phyloP scores from a whole-genome alignment of 2,797 vertebrate species.

The Craterocephalus amniculus region DNA sequence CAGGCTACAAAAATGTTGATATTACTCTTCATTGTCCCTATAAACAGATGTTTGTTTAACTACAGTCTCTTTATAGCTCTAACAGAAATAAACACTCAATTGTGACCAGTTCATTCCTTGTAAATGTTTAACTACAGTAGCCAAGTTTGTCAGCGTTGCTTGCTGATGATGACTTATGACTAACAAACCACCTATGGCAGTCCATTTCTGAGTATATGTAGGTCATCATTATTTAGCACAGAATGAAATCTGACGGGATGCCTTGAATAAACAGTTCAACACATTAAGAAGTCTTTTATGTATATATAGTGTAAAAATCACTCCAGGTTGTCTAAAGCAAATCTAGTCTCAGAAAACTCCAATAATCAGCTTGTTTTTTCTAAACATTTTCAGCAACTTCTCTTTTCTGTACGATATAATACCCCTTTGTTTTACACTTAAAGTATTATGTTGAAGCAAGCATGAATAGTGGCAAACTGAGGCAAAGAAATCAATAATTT shows the following conservation, averaged over 20 bases:
- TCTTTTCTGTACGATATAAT: neutral
- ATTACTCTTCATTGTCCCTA: neutral
- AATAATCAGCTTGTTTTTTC: neutral
- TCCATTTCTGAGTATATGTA: neutral
- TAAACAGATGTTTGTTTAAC: neutral
- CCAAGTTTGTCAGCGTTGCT: neutral
- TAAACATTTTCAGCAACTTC: neutral
- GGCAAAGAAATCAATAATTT: neutral
- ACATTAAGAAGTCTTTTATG: neutral
- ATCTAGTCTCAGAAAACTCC: neutral
- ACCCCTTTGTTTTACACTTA: neutral
- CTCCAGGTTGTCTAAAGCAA: neutral
- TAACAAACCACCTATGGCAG: neutral
- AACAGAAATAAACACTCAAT: neutral
- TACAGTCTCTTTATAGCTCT: neutral
- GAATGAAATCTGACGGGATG: neutral
- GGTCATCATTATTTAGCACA: constrained; percentile 1
- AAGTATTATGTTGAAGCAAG: neutral
- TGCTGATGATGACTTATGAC: neutral
- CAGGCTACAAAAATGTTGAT: neutral
- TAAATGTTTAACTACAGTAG: neutral
- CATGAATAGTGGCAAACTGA: neutral
- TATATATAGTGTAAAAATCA: neutral
- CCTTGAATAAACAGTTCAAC: neutral
- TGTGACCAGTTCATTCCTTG: neutral